Evolutionary conservation across 2,888 invertebrate species (phyloP), one percentile per base, ranked within the genome.

Genomic region (Ariolimax columbianus): DNA sequence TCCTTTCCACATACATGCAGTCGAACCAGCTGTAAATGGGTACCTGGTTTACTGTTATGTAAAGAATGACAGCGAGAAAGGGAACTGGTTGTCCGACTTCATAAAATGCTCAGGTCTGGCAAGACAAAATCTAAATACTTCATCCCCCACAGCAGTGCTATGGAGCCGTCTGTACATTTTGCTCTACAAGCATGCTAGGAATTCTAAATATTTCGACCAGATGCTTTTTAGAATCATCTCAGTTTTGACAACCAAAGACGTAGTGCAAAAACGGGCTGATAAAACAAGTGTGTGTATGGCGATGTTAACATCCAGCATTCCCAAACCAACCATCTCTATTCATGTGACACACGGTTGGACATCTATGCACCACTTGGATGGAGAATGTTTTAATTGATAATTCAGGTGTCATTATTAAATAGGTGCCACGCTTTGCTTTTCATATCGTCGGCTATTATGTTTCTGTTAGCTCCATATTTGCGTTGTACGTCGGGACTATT

Each of bases 331-430:
- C 59, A 63, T 63, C n/a, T 63, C 59, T 23, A n/a, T 26, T 4
- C 26, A 63, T 26, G 7, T 26, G 59, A 63, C 59, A 6, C n/a
- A n/a, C n/a, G 59, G 59, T 23, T n/a, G n/a, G 59, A n/a, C n/a
- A 63, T 63, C 59, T n/a, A 23, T 14, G 59, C 59, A n/a, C n/a
- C 59, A n/a, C n/a, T n/a, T n/a, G n/a, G 2, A 23, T n/a, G 26
- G n/a, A 63, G 59, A n/a, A n/a, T 63, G 59, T n/a, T 63, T 63
- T 63, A n/a, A 63, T 63, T 63, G 59, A 63, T 63, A 63, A 63
- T 63, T n/a, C 59, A 63, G 23, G 26, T 63, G 59, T 63, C 59
- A 63, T 63, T 63, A 63, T n/a, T 63, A n/a, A 63, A 63, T 7
- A 63, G 59, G n/a, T 14, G 11, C 1, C 26, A 63, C n/a, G 59